phyloP scores from a whole-genome alignment of 2,888 invertebrate species.

The Chymomyza fuscimana region DNA sequence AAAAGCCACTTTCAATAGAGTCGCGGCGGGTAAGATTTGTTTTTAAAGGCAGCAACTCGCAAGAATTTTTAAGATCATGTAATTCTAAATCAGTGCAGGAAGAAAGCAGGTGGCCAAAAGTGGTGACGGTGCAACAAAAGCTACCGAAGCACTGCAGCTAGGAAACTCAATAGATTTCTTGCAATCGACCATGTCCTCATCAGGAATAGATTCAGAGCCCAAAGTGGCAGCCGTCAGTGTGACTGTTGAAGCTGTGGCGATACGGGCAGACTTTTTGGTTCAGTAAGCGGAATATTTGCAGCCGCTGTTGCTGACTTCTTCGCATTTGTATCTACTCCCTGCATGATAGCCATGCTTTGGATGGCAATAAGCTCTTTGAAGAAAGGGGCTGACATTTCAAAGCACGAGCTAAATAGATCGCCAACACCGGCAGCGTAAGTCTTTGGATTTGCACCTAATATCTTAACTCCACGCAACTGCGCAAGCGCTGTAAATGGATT shows the following conservation, averaged over 20 bases:
- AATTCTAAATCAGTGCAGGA: conserved; percentile 66
- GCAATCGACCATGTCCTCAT: conserved; percentile 63
- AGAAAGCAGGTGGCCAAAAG: conserved; percentile 50
- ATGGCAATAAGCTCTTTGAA: conserved; percentile 78
- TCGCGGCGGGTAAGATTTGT: conserved; percentile 85
- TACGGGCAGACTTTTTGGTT: conserved; percentile 81
- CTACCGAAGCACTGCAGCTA: conserved; percentile 21
- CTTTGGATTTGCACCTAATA: conserved; percentile 84
- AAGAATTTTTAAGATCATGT: conserved; percentile 65
- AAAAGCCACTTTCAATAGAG: conserved; percentile 94
- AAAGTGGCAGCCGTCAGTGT: conserved; percentile 39
- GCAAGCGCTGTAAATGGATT: conserved; percentile 89
- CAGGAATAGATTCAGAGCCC: conserved; percentile 59
- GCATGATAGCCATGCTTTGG: conserved; percentile 60
- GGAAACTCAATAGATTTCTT: conserved; percentile 48
- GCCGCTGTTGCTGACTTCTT: conserved; percentile 3
- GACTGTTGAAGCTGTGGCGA: conserved; percentile 79
- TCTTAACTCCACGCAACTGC: conserved; percentile 89
- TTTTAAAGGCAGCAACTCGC: conserved; percentile 68
- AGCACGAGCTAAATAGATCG: conserved; percentile 87
- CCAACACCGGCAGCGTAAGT: conserved; percentile 80
- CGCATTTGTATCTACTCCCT: conserved; percentile 16
- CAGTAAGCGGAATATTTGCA: conserved; percentile 49
- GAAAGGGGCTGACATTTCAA: conserved; percentile 87
- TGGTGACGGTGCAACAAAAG: conserved; percentile 33